Evolutionary conservation across 2,888 invertebrate species (phyloP), one percentile per base, ranked within the genome.

Genomic region (Cataglyphis cursor): DNA sequence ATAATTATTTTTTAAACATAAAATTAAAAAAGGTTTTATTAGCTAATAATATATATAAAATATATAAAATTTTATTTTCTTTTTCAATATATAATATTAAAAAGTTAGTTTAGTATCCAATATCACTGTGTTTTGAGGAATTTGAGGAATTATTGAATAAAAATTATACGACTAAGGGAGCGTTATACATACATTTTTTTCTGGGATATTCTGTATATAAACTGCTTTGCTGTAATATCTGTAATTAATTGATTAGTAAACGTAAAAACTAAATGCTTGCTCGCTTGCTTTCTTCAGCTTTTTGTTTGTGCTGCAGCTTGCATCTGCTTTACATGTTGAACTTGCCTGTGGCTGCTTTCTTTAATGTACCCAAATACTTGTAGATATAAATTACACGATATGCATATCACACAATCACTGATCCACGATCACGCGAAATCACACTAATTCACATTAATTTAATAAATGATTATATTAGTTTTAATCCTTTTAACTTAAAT

Each of bases 361-460:
- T 54, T 57, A 38, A 54, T 70, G 44, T 38, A 68, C n/a, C 54
- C 28, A 24, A 66, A 15, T 57, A 28, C 12, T 65, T 44, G 62
- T 81, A 74, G 62, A 84, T 74, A 75, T 73, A 75, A 59, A 81
- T 35, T 65, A 84, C 70, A 81, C 44, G 70, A 74, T 70, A 54
- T 76, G 78, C 74, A 72, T 82, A 75, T 82, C 81, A 35, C 6
- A 35, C 35, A 88, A n/a, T 84, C 81, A 76, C 75, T 38, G 83
- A 86, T 81, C 84, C 78, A 84, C 51, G 81, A 83, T 86, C 80
- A 70, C 28, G 41, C 54, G 44, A 24, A 73, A 28, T 83, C 80
- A 83, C 51, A 38, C 28, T 28, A 28, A 28, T 10, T 64, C 28
- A 64, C 35, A 64, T 24, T 44, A 64, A 38, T 75, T 75, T 21